A percentile compares a stretch with the other conserved stretches of the same genome.
Conservation (phyloP, 2,797 vertebrate species). For the Bufotes viridis region DNA sequence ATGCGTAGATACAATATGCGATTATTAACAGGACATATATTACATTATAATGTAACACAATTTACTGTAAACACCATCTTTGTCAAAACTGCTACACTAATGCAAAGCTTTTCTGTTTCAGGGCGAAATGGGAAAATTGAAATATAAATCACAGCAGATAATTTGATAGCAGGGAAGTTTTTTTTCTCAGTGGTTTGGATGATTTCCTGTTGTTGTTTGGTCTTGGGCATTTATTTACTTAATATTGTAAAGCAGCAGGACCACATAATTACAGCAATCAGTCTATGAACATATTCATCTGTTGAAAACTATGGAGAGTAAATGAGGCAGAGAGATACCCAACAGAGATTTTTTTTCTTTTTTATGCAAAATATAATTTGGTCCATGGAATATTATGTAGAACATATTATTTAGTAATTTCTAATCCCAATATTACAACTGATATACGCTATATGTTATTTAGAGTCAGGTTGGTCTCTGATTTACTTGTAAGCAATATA, state of each 20-base stretch:
- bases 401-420: conserved; percentile 15
- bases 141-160: conserved; percentile 54
- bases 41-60: conserved; percentile 6
- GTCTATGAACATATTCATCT: conserved; percentile 82
- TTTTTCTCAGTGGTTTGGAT: conserved; percentile 64
- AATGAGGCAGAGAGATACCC: conserved; percentile 78
- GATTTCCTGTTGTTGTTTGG: conserved; percentile 64
- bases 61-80: conserved; percentile 17
- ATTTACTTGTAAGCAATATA: neutral
- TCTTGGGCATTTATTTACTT: conserved; percentile 76
- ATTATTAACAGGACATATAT: conserved; percentile 1
- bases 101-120: conserved; percentile 21
- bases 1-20: neutral
- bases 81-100: conserved; percentile 39
- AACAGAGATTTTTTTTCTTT: conserved; percentile 67
- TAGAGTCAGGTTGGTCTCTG: neutral
- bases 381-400: conserved; percentile 67
- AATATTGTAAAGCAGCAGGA: conserved; percentile 78
- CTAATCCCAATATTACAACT: neutral
- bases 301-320: conserved; percentile 81
- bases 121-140: conserved; percentile 32
- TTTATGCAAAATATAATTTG: conserved; percentile 62
- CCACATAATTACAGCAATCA: conserved; percentile 84
- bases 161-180: conserved; percentile 46
- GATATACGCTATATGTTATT: neutral